Conservation (phyloP, 2,113 vertebrate genomes). For the Proterorhinus semilunaris region DNA sequence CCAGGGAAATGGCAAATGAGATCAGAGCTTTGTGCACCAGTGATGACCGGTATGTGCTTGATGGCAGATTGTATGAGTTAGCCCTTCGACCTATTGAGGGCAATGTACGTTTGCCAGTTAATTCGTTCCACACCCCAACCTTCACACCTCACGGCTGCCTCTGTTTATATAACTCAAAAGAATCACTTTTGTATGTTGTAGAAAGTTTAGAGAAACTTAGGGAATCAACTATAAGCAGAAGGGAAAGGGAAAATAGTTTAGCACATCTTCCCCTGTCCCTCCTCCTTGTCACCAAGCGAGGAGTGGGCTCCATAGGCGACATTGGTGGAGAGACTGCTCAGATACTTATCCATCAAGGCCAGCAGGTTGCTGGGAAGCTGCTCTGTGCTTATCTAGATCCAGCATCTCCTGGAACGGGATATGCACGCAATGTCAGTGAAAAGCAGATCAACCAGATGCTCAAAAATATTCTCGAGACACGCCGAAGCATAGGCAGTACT, state of each 20-base stretch:
- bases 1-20: conserved; percentile 93
- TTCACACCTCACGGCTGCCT: conserved; percentile 95
- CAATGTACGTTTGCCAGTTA: conserved; percentile 93
- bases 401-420: conserved; percentile 85
- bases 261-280: conserved; percentile 84
- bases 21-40: conserved; percentile 92
- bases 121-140: conserved; percentile 93
- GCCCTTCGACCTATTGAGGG: conserved; percentile 92
- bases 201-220: conserved; percentile 93
- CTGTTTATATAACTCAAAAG: conserved; percentile 97
- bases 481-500: conserved; percentile 79
- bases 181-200: conserved; percentile 91
- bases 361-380: conserved; percentile 87
- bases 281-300: conserved; percentile 88
- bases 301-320: conserved; percentile 82
- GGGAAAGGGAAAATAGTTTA: conserved; percentile 85
- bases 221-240: conserved; percentile 82
- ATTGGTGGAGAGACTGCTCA: conserved; percentile 90
- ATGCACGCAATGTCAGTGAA: conserved; percentile 89
- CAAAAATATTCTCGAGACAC: conserved; percentile 85
- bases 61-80: conserved; percentile 93
- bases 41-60: conserved; percentile 90
- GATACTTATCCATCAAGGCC: conserved; percentile 89
- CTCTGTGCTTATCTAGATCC: conserved; percentile 91
- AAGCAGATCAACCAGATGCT: conserved; percentile 90